Conservation (phyloP, 2,888 invertebrate species). For the Harpalus rufipes region DNA sequence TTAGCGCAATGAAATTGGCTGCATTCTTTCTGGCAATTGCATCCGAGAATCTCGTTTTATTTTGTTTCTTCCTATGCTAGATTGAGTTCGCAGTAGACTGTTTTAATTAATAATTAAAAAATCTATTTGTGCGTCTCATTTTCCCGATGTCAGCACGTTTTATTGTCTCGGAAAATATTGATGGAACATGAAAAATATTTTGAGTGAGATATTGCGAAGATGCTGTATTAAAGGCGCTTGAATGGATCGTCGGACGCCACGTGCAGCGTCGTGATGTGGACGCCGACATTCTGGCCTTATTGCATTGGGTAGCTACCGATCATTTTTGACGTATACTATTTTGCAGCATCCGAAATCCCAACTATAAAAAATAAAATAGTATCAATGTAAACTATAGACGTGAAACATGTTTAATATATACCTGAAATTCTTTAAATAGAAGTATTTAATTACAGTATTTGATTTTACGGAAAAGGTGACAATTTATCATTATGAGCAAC, state of each 20-base stretch:
- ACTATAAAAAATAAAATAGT: too few species aligned
- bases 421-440: too few species aligned
- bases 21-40: slow-evolving; percentile 25
- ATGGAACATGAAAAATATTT: slow-evolving; percentile 61
- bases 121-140: slow-evolving; percentile 22
- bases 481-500: too few species aligned
- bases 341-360: too few species aligned
- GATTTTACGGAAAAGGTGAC: too few species aligned
- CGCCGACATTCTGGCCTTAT: slow-evolving; percentile 13
- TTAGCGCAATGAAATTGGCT: slow-evolving; percentile 6
- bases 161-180: slow-evolving; percentile 63
- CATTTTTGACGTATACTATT: too few species aligned
- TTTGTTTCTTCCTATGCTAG: slow-evolving; percentile 4
- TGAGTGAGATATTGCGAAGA: slow-evolving; percentile 41
- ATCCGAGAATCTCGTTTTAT: neutral
- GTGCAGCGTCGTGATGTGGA: slow-evolving; percentile 19
- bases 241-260: slow-evolving; percentile 14
- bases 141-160: slow-evolving; percentile 45
- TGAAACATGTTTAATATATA: too few species aligned
- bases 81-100: slow-evolving; percentile 49
- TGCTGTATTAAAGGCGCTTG: slow-evolving; percentile 33
- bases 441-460: too few species aligned
- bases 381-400: too few species aligned
- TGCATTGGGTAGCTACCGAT: neutral
- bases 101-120: slow-evolving; percentile 62